A percentile compares a stretch with the other conserved stretches of the same genome.
These are phyloP conservation scores for Lepidonotus clava DNA, from an alignment of 2,888 invertebrate species.

Conservation along the genomic window DNA sequence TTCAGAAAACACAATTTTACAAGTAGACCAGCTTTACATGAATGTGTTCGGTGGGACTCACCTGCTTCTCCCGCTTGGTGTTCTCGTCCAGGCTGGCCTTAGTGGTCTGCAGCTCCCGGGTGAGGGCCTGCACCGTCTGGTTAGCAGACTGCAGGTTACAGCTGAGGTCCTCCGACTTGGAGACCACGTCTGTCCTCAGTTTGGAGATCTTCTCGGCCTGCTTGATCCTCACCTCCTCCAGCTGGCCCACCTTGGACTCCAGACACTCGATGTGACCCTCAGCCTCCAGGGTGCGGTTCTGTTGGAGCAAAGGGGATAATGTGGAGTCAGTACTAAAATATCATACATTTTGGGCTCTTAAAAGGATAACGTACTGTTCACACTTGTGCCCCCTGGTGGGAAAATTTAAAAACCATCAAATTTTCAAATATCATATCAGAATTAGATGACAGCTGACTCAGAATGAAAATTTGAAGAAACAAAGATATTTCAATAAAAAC, in stretches of 20 bases:
- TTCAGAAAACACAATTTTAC: too few relatives aligned
- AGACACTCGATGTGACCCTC: constrained; percentile 76
- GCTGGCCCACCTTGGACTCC: constrained; percentile 75
- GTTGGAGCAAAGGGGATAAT: neutral
- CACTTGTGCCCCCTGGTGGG: too few relatives aligned
- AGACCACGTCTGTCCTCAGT: constrained; percentile 73
- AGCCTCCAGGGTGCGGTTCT: constrained; percentile 71
- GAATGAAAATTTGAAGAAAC: too few relatives aligned
- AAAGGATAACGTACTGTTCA: too few relatives aligned
- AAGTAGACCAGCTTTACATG: too few relatives aligned
- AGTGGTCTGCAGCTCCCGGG: constrained; percentile 79
- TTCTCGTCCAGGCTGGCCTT: constrained; percentile 76
- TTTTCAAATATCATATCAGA: too few relatives aligned
- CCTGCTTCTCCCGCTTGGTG: constrained; percentile 78
- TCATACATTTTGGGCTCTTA: too few relatives aligned
- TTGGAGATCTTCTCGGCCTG: constrained; percentile 78
- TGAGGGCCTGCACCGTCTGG: constrained; percentile 79
- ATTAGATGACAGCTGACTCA: too few relatives aligned
- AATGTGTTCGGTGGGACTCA: too few relatives aligned
- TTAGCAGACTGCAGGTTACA: constrained; percentile 75
- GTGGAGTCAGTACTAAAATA: too few relatives aligned
- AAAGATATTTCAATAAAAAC: too few relatives aligned
- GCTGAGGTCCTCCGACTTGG: constrained; percentile 66
- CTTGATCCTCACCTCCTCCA: constrained; percentile 77
- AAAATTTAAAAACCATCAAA: too few relatives aligned